phyloP scores from a whole-genome alignment of 1,140 invertebrate genomes.

The Triops cancriformis region DNA sequence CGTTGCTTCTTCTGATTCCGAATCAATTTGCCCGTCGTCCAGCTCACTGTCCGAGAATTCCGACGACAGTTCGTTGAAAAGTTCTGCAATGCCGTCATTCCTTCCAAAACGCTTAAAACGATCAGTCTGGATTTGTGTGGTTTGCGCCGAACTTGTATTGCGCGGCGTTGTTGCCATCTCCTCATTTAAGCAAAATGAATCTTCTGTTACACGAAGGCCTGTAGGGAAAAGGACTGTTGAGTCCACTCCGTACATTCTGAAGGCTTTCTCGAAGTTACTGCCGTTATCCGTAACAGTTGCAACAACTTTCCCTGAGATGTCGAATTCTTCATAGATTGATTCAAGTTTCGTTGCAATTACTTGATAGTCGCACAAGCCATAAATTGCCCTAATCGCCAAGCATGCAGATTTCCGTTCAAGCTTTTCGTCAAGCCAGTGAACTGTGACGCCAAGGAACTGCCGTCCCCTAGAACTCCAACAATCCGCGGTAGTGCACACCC shows the following conservation, averaged over 20 bases:
- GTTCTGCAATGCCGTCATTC: not conserved
- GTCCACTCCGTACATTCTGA: not conserved
- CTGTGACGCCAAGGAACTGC: not conserved
- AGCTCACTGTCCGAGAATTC: not conserved
- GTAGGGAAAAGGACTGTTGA: not conserved
- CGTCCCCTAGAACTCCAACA: too few relatives aligned
- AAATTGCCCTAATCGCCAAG: too few relatives aligned
- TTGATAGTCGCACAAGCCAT: slow-evolving; percentile 1
- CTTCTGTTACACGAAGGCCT: not conserved
- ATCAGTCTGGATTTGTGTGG: not conserved
- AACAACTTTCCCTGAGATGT: too few relatives aligned
- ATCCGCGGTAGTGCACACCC: slow-evolving; percentile 17
- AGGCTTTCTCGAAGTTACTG: too few relatives aligned
- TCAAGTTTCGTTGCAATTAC: not conserved
- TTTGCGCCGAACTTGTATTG: not conserved
- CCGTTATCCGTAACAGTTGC: too few relatives aligned
- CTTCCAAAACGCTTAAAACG: not conserved
- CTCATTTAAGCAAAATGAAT: not conserved
- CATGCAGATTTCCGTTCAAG: too few relatives aligned
- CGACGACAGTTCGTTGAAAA: not conserved
- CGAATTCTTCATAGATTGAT: too few relatives aligned
- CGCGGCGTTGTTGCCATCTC: not conserved
- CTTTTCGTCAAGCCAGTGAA: too few relatives aligned
- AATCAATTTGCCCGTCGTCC: not conserved
- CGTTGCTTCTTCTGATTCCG: not conserved